Evolutionary conservation across 2,797 vertebrate species (phyloP).

Genomic region (Bradypus variegatus): DNA sequence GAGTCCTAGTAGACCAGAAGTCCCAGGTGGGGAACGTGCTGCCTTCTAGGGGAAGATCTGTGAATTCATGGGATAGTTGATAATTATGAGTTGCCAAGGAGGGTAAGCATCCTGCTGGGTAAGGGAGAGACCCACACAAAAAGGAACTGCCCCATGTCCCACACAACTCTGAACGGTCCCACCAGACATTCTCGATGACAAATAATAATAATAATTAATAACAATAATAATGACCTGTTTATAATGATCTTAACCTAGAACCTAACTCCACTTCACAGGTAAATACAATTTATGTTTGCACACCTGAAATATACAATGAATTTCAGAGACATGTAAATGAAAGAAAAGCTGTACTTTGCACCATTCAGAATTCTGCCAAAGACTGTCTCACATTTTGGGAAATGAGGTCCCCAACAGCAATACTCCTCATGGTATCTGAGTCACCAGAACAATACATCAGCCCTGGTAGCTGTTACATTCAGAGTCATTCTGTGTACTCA

Average conservation of each 20-base stretch:
- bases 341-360: not conserved
- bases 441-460: not conserved
- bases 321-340: not conserved
- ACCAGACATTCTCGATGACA: not conserved
- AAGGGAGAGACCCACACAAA: not conserved
- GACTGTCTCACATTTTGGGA: not conserved
- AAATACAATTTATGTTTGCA: not conserved
- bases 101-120: not conserved
- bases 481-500: fast-evolving
- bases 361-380: not conserved
- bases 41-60: not conserved
- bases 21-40: not conserved
- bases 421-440: not conserved
- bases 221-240: not conserved
- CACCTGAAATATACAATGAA: not conserved
- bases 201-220: not conserved
- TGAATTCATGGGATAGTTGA: not conserved
- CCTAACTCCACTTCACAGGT: not conserved
- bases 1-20: not conserved
- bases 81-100: not conserved
- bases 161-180: not conserved
- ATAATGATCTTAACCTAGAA: not conserved
- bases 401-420: not conserved
- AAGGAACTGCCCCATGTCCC: not conserved
- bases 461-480: not conserved